These are phyloP conservation scores for Coboldia fuscipes DNA, from an alignment of 1,140 invertebrate genomes.

Conservation along the genomic window DNA sequence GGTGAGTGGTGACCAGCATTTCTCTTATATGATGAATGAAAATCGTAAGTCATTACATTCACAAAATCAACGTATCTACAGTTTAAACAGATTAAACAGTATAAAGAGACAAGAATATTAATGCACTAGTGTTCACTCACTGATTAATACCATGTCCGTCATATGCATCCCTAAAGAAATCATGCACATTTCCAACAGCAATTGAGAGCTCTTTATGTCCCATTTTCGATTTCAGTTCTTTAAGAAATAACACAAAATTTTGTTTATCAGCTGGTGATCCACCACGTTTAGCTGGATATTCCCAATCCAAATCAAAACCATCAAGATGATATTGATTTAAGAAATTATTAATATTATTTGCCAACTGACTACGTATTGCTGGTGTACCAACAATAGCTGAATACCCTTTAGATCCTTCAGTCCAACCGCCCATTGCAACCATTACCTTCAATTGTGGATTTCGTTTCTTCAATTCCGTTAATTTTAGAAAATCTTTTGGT, in stretches of 20 bases:
- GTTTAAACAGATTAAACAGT: too few species aligned
- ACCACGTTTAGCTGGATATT: conserved; percentile 27
- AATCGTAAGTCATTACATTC: conserved; percentile 46
- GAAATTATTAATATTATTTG: conserved; percentile 21
- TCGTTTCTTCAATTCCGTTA: conserved; percentile 22
- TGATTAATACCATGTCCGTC: conserved; percentile 24
- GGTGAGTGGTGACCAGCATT: conserved; percentile 32
- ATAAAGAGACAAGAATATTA: too few species aligned
- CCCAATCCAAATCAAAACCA: conserved; percentile 37
- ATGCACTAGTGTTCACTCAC: too few species aligned
- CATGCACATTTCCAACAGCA: conserved; percentile 24
- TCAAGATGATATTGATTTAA: conserved; percentile 26
- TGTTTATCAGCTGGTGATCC: conserved; percentile 18
- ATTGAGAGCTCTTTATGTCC: conserved; percentile 20
- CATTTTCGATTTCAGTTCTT: conserved; percentile 21
- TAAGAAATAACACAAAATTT: conserved; percentile 19
- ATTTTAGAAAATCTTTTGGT: conserved; percentile 15
- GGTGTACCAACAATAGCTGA: conserved; percentile 18
- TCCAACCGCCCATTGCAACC: conserved; percentile 39
- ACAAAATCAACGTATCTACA: conserved; percentile 36
- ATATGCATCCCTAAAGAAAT: conserved; percentile 24
- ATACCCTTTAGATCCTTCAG: conserved; percentile 24
- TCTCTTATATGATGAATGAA: conserved; percentile 38
- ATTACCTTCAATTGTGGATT: conserved; percentile 29
- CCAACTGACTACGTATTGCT: conserved; percentile 15